Evolutionary conservation across 2,113 vertebrate species (phyloP), one percentile per base, ranked within the genome.

Genomic region (Cairina moschata): DNA sequence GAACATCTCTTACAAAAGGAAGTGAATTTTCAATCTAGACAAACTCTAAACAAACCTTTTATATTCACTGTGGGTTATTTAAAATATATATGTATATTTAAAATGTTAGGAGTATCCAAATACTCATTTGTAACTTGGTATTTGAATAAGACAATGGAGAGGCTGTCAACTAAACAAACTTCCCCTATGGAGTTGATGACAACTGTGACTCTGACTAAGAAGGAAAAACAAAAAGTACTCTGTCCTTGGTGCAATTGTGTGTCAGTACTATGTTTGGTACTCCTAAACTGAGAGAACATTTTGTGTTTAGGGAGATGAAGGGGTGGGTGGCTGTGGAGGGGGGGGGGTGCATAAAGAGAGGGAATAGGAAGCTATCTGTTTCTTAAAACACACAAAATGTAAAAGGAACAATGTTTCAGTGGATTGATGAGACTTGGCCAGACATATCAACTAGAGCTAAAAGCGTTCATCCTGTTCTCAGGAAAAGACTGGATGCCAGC

Each of bases 211-310:
- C 31, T 42, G 29, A 58, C 31, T 62, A 28, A 10, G 20, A 44
- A 56, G 5, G 16, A 5, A 3, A 50, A 18, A 46, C 17, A 18
- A 4, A 3, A 44, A 20, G 0, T 14, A 17, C 1, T 2, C 6
- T 8, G 2, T 60, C 4, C 14, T n/a, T 25, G 13, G 11, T 81
- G 11, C 55, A 65, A 40, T 65, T 50, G 22, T 15, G 5, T 62
- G 74, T 79, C 9, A 40, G 52, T 38, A 20, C 12, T 79, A 4
- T 40, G 22, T 25, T 75, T 65, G 44, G 32, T 86, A n/a, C 36
- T n/a, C 82, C 12, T 12, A 63, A 38, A 16, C 4, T 65, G 56
- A 68, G 13, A 6, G 5, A 6, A 52, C 23, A 25, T 23, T 52
- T 52, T 25, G 13, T 34, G 21, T 6, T 44, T 59, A 26, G 9